These are phyloP conservation scores for Sebastes miniatus DNA, from an alignment of 2,797 vertebrate genomes.

Conservation along the genomic window DNA sequence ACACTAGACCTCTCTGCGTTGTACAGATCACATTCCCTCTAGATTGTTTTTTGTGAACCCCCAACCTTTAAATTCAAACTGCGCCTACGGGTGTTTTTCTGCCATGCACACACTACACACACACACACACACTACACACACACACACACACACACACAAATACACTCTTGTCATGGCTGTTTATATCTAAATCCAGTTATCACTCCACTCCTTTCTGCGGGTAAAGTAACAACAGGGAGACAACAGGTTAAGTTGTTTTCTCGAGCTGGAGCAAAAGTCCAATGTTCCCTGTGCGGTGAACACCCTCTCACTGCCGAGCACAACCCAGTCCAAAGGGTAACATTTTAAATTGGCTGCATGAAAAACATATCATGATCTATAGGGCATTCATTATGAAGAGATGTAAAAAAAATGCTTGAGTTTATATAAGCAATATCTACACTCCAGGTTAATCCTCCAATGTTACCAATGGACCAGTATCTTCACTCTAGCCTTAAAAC, in stretches of 20 bases:
- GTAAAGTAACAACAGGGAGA: neutral
- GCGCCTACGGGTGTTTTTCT: neutral
- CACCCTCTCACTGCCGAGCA: neutral
- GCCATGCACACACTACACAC: neutral
- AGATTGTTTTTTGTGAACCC: too few species aligned
- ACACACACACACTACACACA: neutral
- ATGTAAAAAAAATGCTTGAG: neutral
- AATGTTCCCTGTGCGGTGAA: neutral
- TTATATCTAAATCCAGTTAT: constrained; percentile 47
- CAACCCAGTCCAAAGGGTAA: neutral
- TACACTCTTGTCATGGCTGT: neutral
- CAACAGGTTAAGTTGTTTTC: constrained; percentile 4
- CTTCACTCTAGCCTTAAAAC: too few species aligned
- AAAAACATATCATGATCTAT: neutral
- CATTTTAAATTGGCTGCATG: neutral
- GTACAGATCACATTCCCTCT: too few species aligned
- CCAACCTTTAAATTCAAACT: too few species aligned
- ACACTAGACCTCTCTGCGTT: too few species aligned
- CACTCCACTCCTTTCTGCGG: neutral
- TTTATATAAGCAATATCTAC: neutral
- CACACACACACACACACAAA: neutral
- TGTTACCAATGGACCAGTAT: too few species aligned
- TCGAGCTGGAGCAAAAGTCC: neutral
- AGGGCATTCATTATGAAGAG: neutral
- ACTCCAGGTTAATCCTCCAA: neutral